A percentile compares a stretch with the other conserved stretches of the same genome.
phyloP scores from a whole-genome alignment of 2,797 vertebrate species.

The Botia almorhae region DNA sequence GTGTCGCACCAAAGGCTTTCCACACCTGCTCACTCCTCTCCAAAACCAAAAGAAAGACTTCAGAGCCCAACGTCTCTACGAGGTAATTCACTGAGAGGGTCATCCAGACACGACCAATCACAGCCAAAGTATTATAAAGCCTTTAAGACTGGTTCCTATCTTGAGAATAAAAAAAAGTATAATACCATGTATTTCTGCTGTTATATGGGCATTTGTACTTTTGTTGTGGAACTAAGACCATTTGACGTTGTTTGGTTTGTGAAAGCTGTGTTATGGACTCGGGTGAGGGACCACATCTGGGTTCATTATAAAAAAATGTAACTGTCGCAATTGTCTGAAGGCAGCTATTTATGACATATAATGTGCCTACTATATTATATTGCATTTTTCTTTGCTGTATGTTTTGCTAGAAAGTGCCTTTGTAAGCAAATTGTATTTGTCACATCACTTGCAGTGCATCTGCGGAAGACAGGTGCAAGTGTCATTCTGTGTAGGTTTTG shows the following conservation, averaged over 20 bases:
- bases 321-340: too few species aligned
- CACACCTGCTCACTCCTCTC: conserved; percentile 85
- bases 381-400: not conserved
- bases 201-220: not conserved
- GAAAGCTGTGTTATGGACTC: too few species aligned
- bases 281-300: too few species aligned
- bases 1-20: conserved; percentile 85
- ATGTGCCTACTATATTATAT: not conserved
- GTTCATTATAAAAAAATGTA: too few species aligned
- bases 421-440: not conserved
- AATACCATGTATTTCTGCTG: not conserved
- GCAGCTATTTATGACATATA: not conserved
- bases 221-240: too few species aligned
- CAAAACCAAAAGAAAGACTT: conserved; percentile 97
- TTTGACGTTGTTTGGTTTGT: too few species aligned
- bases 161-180: not conserved
- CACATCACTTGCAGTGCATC: not conserved
- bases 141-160: not conserved
- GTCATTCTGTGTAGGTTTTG: not conserved
- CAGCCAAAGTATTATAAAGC: not conserved
- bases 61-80: conserved; percentile 90
- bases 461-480: not conserved
- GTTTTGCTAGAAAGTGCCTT: not conserved
- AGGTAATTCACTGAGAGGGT: conserved; percentile 83
- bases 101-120: not conserved